Evolutionary conservation across 2,797 vertebrate genomes (phyloP).

Genomic region (Poeciliopsis paucimaculata): DNA sequence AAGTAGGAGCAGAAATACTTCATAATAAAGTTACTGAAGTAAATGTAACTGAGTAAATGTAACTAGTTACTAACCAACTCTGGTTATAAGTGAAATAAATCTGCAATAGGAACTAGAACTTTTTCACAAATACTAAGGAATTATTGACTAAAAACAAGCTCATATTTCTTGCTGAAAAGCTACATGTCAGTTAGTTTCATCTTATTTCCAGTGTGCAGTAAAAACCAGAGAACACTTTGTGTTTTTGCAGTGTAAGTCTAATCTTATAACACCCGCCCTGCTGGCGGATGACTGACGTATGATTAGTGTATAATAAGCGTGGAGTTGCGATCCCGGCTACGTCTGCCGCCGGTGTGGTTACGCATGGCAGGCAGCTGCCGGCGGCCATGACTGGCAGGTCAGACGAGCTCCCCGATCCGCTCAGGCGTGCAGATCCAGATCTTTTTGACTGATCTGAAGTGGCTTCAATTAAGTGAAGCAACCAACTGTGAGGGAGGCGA

Average conservation of each 20-base stretch:
- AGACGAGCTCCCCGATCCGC: constrained; percentile 53
- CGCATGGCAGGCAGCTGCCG: constrained; percentile 26
- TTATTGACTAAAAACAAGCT: no score
- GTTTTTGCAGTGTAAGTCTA: not conserved
- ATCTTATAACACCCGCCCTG: not conserved
- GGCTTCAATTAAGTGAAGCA: constrained; percentile 77
- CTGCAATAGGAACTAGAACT: no score
- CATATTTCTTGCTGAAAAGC: no score
- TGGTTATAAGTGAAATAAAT: no score
- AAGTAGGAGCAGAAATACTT: no score
- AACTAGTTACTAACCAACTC: no score
- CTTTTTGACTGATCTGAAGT: constrained; percentile 67
- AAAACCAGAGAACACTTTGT: no score
- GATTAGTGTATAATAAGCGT: not conserved
- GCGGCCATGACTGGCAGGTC: constrained; percentile 58
- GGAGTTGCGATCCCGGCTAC: not conserved
- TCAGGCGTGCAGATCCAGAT: constrained; percentile 57
- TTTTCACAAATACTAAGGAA: no score
- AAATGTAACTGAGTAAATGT: no score
- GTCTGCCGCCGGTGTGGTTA: constrained; percentile 7
- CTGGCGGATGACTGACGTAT: not conserved
- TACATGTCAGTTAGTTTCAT: no score
- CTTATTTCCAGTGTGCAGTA: no score
- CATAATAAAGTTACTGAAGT: no score
- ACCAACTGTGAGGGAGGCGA: constrained; percentile 67